Evolutionary conservation across 2,797 vertebrate genomes (phyloP).

Genomic region (Phrynocephalus vlangalii): DNA sequence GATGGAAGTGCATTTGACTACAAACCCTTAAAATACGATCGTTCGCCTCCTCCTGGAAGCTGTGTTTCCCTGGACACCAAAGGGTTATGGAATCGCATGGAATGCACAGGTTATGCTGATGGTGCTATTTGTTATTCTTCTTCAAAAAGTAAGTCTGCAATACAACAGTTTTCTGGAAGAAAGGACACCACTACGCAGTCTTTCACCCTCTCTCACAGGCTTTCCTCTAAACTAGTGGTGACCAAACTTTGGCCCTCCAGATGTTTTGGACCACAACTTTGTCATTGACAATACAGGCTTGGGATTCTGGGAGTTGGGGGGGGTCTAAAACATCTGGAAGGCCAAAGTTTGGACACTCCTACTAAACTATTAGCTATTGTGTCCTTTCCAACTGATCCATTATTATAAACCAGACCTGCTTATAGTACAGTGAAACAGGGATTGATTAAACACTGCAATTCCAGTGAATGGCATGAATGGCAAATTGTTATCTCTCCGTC

Average conservation of each 20-base stretch:
- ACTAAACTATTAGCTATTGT: not conserved
- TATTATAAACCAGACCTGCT: not conserved
- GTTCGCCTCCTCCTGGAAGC: slow-evolving; percentile 67
- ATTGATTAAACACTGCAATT: not conserved
- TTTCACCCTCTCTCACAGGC: too few relatives aligned
- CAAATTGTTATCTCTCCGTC: not conserved
- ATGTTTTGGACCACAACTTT: too few relatives aligned
- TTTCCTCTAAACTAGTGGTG: too few relatives aligned
- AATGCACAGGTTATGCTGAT: slow-evolving; percentile 79
- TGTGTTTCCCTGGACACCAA: slow-evolving; percentile 85
- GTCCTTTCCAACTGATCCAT: not conserved
- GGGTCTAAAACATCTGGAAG: too few relatives aligned
- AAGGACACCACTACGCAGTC: too few relatives aligned
- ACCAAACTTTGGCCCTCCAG: too few relatives aligned
- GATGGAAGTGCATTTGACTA: slow-evolving; percentile 86
- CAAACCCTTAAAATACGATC: slow-evolving; percentile 69
- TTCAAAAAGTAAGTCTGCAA: slow-evolving; percentile 72
- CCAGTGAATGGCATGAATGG: not conserved
- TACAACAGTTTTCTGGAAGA: too few relatives aligned
- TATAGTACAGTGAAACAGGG: not conserved
- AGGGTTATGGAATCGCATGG: slow-evolving; percentile 83
- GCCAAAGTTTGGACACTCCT: too few relatives aligned
- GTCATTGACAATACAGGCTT: too few relatives aligned
- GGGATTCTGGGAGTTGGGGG: too few relatives aligned
- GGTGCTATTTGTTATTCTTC: slow-evolving; percentile 92